Percentiles rank a stretch among this genome's conserved stretches.
These are phyloP conservation scores for Latrodectus geometricus DNA, from an alignment of 1,140 invertebrate species.

Conservation along the genomic window DNA sequence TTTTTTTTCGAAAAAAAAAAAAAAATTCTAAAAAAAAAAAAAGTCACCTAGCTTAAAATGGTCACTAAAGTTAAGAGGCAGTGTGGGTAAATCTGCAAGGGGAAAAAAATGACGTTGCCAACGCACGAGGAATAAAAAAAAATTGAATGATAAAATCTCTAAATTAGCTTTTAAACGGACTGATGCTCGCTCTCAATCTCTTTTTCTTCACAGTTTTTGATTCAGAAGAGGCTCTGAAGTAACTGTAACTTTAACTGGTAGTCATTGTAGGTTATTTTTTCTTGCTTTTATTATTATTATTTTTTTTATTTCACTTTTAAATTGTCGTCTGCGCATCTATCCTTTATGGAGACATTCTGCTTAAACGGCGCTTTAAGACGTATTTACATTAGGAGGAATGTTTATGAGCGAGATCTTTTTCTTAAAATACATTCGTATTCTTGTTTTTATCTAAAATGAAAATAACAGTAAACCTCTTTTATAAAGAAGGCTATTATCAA, in stretches of 20 bases:
- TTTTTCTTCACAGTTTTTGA: conserved; percentile 29
- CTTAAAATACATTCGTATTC: background rate
- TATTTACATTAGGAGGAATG: conserved; percentile 51
- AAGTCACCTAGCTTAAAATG: conserved; percentile 54
- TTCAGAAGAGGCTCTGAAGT: conserved; percentile 10
- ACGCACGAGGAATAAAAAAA: conserved; percentile 15
- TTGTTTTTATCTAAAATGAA: conserved; percentile 45
- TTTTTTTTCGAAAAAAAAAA: too few relatives aligned
- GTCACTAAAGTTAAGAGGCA: conserved; percentile 40
- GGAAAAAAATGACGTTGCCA: background rate
- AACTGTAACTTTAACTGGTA: conserved; percentile 43
- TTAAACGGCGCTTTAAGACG: conserved; percentile 34
- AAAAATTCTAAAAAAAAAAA: conserved; percentile 13
- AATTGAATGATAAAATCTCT: conserved; percentile 44
- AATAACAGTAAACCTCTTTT: conserved; percentile 12
- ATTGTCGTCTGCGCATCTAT: conserved; percentile 48
- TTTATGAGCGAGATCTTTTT: conserved; percentile 45
- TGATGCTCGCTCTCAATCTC: conserved; percentile 39
- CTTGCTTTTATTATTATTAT: background rate
- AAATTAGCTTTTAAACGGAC: conserved; percentile 60
- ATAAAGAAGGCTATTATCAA: conserved; percentile 34
- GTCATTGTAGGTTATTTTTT: conserved; percentile 10
- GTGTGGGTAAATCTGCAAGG: conserved; percentile 3
- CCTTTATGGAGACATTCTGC: background rate
- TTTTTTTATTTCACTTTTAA: conserved; percentile 32